These are phyloP conservation scores for Strigops habroptila DNA, from an alignment of 2,113 vertebrate genomes.

Conservation along the genomic window DNA sequence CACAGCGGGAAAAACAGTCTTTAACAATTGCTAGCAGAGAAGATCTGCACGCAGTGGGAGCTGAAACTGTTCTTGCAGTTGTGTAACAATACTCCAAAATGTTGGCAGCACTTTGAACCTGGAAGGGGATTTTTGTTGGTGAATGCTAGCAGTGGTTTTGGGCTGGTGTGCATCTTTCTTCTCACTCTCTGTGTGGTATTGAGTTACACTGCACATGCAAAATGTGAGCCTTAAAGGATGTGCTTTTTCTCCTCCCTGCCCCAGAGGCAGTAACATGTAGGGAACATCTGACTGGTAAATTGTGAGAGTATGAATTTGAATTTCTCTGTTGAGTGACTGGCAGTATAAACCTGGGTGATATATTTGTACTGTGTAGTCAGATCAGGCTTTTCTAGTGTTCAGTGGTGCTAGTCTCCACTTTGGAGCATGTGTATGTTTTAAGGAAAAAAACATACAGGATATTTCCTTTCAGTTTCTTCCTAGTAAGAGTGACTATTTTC, in stretches of 20 bases:
- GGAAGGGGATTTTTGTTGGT: background rate
- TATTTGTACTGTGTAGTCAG: background rate
- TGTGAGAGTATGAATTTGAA: background rate
- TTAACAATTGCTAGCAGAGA: slow-evolving; percentile 9
- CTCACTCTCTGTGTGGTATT: background rate
- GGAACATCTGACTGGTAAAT: background rate
- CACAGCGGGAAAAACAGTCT: background rate
- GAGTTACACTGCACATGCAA: background rate
- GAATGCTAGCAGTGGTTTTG: background rate
- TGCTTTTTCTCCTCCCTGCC: background rate
- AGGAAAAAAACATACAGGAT: background rate
- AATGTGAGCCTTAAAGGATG: background rate
- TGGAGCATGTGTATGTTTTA: background rate
- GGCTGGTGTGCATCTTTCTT: background rate
- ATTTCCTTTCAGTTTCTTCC: background rate
- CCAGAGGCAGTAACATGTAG: background rate
- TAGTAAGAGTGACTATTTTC: background rate
- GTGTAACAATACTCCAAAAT: slow-evolving; percentile 24
- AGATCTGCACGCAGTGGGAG: slow-evolving; percentile 8
- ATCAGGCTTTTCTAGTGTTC: background rate
- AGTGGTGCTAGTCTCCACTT: background rate
- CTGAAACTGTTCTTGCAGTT: slow-evolving; percentile 14
- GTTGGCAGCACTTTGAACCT: background rate
- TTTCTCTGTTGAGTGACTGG: background rate
- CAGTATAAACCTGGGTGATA: background rate